Evolutionary conservation across 2,113 vertebrate genomes (phyloP).

Genomic region (Muscicapa adusta): DNA sequence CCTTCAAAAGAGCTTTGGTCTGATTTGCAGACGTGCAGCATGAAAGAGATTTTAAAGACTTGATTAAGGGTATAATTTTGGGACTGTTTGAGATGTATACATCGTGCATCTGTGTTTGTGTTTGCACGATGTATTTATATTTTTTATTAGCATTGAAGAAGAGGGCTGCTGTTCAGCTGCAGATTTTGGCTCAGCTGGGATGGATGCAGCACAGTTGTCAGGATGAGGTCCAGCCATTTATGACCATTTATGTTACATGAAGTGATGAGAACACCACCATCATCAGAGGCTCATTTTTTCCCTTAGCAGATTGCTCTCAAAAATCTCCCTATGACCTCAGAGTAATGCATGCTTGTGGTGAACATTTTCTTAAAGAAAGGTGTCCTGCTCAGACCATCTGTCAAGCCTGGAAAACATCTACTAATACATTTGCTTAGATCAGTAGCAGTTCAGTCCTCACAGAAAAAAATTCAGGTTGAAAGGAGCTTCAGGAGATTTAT

Average conservation of each 20-base stretch:
- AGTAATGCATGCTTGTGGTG: not conserved
- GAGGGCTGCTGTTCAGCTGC: not conserved
- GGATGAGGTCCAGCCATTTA: not conserved
- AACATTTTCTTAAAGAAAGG: not conserved
- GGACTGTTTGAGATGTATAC: not conserved
- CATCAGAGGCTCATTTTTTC: not conserved
- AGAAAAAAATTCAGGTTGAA: not conserved
- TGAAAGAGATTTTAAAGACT: not conserved
- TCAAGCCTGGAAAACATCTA: not conserved
- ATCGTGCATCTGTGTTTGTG: not conserved
- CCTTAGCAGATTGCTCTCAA: not conserved
- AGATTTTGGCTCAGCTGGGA: not conserved
- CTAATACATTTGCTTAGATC: not conserved
- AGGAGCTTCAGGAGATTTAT: not conserved
- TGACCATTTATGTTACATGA: not conserved
- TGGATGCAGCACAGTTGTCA: not conserved
- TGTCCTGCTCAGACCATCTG: not conserved
- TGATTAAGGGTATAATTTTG: not conserved
- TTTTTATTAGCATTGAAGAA: not conserved
- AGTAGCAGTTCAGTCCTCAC: not conserved
- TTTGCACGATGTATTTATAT: not conserved
- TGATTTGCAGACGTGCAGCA: not conserved
- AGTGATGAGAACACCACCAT: not conserved
- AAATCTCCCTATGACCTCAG: not conserved
- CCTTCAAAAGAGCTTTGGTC: not conserved